These are phyloP conservation scores for Trichechus manatus DNA, from an alignment of 2,113 vertebrate species.

Conservation along the genomic window DNA sequence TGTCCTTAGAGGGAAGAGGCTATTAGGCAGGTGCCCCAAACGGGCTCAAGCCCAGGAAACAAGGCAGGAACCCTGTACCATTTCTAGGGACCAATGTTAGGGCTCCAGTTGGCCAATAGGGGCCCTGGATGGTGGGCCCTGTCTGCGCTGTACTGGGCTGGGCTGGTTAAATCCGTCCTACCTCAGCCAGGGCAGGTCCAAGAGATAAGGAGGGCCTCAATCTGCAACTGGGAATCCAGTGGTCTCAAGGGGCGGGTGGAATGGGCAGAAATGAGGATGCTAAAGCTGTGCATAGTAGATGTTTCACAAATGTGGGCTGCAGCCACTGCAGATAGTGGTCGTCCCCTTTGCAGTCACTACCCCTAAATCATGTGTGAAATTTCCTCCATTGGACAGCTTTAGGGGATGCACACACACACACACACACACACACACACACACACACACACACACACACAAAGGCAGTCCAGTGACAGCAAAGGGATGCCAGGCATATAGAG, in stretches of 20 bases:
- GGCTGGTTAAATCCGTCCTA: neutral
- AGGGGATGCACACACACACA: neutral
- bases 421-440: neutral
- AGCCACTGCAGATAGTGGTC: neutral
- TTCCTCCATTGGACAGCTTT: neutral
- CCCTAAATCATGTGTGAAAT: neutral
- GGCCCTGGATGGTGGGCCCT: accelerated
- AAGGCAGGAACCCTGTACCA: neutral
- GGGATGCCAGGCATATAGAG: neutral
- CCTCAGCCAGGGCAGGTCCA: neutral
- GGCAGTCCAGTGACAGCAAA: neutral
- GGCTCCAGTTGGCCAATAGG: neutral
- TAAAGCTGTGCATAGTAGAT: neutral
- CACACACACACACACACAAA: neutral
- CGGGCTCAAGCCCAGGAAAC: neutral
- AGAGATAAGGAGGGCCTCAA: neutral
- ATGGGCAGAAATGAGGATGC: neutral
- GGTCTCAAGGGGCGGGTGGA: accelerated
- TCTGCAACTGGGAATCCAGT: neutral
- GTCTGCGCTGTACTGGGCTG: neutral
- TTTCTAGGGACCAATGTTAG: neutral
- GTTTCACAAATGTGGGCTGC: neutral
- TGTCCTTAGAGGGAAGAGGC: neutral
- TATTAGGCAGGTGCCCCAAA: neutral
- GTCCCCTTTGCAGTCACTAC: neutral